Base-by-base conservation (phyloP, 2,888 invertebrate genomes). In the Ariolimax columbianus region DNA sequence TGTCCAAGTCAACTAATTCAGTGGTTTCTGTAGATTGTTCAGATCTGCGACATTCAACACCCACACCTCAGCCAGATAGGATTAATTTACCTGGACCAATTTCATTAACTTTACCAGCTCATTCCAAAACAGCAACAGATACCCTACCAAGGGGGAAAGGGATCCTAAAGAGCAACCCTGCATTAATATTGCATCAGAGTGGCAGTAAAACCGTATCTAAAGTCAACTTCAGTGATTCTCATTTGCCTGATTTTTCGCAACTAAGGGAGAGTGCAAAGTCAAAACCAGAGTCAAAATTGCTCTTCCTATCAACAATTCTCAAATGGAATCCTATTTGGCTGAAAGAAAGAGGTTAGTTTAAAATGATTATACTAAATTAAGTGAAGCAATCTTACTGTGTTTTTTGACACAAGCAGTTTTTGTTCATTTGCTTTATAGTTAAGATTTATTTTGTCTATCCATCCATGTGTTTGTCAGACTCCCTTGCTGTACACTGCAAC, bases 271-370 rank as follows among this genome's bases (percentile, higher is more conserved):
- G 11, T 43, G 59, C 82, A 38, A 51, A 82, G 55, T 2, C 30
- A n/a, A 59, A 72, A 23, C 70, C 72, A 81, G 72, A 81, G n/a
- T 33, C 36, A 47, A 72, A 47, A n/a, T 36, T 59, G 38, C 14
- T 43, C 26, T 73, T 63, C 38, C 59, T 63, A 19, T n/a, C 51
- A 11, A 59, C 33, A 43, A 23, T 92, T 14, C 86, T 92, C 40
- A 86, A 85, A 30, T 92, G 91, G 91, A 89, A 88, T 55, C 87
- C 90, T 0, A 63, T 51, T 14, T 92, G 91, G 91, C 86, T 92
- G 80, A 55, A 79, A 33, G 90, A 89, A 78, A 83, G 89, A 88
- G 88, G 90, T 90, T 23, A 51, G 51, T 75, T 51, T 73, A 40
- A 43, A 30, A 11, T 43, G 7, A 17, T 11, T 47, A 47, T 47